phyloP scores from a whole-genome alignment of 2,113 vertebrate genomes.

The Aleadryas rufinucha region DNA sequence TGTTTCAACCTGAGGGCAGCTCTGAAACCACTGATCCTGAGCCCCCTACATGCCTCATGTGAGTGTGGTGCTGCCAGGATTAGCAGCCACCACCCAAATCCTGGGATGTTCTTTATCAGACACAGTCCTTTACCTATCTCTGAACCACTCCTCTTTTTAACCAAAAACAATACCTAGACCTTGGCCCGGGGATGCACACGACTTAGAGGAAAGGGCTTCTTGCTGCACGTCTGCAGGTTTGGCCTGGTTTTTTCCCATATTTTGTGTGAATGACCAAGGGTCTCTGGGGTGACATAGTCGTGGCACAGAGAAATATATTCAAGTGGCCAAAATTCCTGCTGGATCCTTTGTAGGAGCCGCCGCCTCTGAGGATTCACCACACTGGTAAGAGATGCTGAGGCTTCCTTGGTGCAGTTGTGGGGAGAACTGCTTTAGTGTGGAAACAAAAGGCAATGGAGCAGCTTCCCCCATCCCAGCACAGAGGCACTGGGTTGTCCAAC shows the following conservation, averaged over 20 bases:
- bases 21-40: not conserved
- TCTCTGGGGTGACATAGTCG: not conserved
- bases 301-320: not conserved
- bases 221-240: not conserved
- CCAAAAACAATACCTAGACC: not conserved
- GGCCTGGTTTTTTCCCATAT: not conserved
- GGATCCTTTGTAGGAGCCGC: not conserved
- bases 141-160: not conserved
- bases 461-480: not conserved
- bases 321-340: not conserved
- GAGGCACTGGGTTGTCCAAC: not conserved
- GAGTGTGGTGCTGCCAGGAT: not conserved
- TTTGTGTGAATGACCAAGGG: not conserved
- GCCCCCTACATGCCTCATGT: fast-evolving
- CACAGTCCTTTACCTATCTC: not conserved
- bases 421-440: not conserved
- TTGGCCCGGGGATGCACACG: fast-evolving
- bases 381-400: not conserved
- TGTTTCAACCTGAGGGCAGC: not conserved
- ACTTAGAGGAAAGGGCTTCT: not conserved
- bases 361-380: not conserved
- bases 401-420: not conserved
- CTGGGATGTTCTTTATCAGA: not conserved
- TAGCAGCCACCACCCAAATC: not conserved
- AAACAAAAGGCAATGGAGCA: not conserved